Evolutionary conservation across 2,888 invertebrate species (phyloP), one percentile per base, ranked within the genome.

Genomic region (Cheilosia grossa): DNA sequence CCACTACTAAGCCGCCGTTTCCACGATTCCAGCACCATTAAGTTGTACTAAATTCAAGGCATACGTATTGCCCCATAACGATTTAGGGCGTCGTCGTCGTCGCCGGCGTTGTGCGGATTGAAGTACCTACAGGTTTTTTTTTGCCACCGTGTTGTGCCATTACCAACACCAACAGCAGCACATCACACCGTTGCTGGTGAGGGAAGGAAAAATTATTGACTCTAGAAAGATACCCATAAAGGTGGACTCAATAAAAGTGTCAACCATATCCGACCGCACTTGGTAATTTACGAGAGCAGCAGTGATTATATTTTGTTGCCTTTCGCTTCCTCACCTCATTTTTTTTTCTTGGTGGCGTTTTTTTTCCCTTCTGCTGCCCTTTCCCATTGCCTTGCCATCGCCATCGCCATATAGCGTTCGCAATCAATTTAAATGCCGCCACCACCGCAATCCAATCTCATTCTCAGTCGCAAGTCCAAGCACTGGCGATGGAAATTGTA

Each of bases 1-100:
- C 70, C 30, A 27, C 17, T 27, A 37, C 42, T 13, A 19, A 17
- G 1, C 47, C 30, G 61, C 13, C 59, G 19, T 53, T 58, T 47
- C 49, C 54, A 66, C 49, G 37, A 67, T n/a, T n/a, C 69, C 53
- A 74, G 51, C 69, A 83, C 79, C 83, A 79, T 79, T 82, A 79
- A 82, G 79, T 87, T 82, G 85, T 79, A 87, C 81, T 87, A 78
- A 87, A 82, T 87, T 82, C 87, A 80, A 86, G 79, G 87, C 77
- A 78, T 75, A 80, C 81, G 78, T 78, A 82, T 82, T 82, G 87
- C 72, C 79, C 79, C 82, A 70, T 87, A 78, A 81, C 67, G 66
- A 85, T 87, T 83, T 78, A 86, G 83, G 75, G 69, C 86, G 86
- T 75, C 86, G 85, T 82, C 58, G 72, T 79, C 56, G 67, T 17